Evolutionary conservation across 1,140 invertebrate genomes (phyloP), one percentile per base, ranked within the genome.

Genomic region (Elymnias hypermnestra): DNA sequence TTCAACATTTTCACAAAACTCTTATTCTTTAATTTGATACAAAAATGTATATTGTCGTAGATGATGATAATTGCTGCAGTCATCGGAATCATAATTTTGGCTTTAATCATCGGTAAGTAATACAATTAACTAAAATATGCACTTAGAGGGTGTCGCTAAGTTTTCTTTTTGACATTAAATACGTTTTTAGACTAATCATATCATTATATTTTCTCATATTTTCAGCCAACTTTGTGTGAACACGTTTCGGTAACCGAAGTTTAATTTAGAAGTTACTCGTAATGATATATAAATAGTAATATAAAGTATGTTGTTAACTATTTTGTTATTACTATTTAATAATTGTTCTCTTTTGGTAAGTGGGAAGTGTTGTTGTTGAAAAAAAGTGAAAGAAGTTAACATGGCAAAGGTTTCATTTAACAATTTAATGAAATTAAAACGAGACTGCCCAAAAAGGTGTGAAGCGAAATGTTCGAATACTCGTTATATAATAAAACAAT

Each of bases 21-120:
- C n/a, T n/a, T n/a, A n/a, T n/a, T n/a, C n/a, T n/a, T n/a, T n/a
- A n/a, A n/a, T n/a, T n/a, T n/a, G n/a, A n/a, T n/a, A n/a, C n/a
- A n/a, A 26, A n/a, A 26, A 33, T 15, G 3, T 38, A 17, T 26
- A 14, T 39, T 36, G 53, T 88, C 89, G 46, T 83, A 95, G 94
- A 96, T 96, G 94, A 96, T 96, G 94, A 93, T 96, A 78, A 95
- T 97, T 57, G 94, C 96, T 88, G 94, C 94, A 47, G 92, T 94
- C 21, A 96, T 97, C 85, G 93, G 92, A 69, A 90, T 95, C 57
- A 93, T 96, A 63, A 91, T 96, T 85, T 83, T 96, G 83, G 93
- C 92, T 81, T 94, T 96, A 76, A 95, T 97, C 85, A 92, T 95
- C 86, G 93, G 94, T 96, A 91, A 95, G 94, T 53, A 47, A 17